These are phyloP conservation scores for Drosophila recens DNA, from an alignment of 2,888 invertebrate genomes.

Conservation along the genomic window DNA sequence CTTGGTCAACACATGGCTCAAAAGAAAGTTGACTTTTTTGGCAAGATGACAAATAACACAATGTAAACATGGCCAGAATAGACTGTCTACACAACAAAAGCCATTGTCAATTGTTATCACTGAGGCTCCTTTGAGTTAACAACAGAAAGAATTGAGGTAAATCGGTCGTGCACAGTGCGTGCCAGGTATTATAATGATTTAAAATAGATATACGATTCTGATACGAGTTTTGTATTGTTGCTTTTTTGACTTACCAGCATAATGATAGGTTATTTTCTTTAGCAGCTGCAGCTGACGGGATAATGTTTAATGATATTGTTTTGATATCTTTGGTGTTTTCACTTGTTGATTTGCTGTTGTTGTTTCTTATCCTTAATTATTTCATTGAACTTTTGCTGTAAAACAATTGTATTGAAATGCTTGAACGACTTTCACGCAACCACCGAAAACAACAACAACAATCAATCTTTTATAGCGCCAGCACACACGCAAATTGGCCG, in stretches of 20 bases:
- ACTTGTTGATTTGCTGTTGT: conserved; percentile 9
- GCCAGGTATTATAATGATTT: conserved; percentile 47
- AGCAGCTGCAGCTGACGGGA: conserved; percentile 22
- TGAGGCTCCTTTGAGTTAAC: conserved; percentile 38
- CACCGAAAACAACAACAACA: conserved; percentile 21
- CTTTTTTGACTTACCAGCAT: conserved; percentile 53
- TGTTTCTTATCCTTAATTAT: conserved; percentile 64
- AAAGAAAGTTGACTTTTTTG: conserved; percentile 68
- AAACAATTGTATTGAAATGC: conserved; percentile 35
- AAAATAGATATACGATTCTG: background rate
- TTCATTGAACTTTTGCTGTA: conserved; percentile 57
- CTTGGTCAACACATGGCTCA: conserved; percentile 32
- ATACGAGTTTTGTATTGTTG: background rate
- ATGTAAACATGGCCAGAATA: conserved; percentile 34
- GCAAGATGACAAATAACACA: conserved; percentile 34
- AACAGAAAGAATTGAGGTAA: conserved; percentile 51
- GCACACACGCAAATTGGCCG: conserved; percentile 70
- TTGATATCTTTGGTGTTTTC: conserved; percentile 24
- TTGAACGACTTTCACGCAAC: conserved; percentile 75
- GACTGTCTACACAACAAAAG: conserved; percentile 14
- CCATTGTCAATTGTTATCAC: conserved; percentile 38
- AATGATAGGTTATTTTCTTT: conserved; percentile 15
- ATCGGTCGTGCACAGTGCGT: conserved; percentile 57
- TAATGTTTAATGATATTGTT: background rate
- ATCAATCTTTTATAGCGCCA: conserved; percentile 19